A percentile compares a stretch with the other conserved stretches of the same genome.
Conservation (phyloP, 2,797 vertebrate species). For the Momotus momota region DNA sequence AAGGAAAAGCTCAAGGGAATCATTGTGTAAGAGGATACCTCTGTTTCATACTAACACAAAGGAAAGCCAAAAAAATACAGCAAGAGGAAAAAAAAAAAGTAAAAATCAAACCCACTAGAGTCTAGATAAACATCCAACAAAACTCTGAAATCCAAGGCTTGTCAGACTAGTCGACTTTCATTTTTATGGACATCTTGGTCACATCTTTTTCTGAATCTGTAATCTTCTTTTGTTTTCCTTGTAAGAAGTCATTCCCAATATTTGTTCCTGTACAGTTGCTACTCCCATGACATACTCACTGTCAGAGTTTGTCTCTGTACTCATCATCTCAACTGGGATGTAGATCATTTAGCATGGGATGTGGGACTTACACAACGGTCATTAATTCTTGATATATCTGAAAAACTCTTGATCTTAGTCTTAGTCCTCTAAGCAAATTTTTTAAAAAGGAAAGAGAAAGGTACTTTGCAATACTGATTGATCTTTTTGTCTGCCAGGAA, state of each 20-base stretch:
- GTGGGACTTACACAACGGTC: neutral
- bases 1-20: neutral
- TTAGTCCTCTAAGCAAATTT: constrained; percentile 57
- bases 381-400: constrained; percentile 60
- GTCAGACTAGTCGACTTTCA: constrained; percentile 42
- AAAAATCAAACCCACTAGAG: neutral
- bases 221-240: constrained; percentile 31
- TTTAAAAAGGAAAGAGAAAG: neutral
- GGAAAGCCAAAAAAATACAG: neutral
- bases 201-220: constrained; percentile 39
- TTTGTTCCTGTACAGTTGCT: constrained; percentile 36
- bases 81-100: neutral
- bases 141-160: constrained; percentile 44
- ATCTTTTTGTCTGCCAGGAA: neutral
- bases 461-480: neutral
- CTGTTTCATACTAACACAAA: constrained; percentile 1
- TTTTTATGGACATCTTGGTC: constrained; percentile 41
- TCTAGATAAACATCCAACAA: neutral
- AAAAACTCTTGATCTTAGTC: constrained; percentile 52
- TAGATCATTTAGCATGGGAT: constrained; percentile 14
- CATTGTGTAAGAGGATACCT: neutral
- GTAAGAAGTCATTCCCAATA: constrained; percentile 58
- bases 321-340: constrained; percentile 13
- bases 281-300: constrained; percentile 43
- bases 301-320: constrained; percentile 48